Evolutionary conservation across 2,113 vertebrate species (phyloP), one percentile per base, ranked within the genome.

Genomic region (Chauna torquata): DNA sequence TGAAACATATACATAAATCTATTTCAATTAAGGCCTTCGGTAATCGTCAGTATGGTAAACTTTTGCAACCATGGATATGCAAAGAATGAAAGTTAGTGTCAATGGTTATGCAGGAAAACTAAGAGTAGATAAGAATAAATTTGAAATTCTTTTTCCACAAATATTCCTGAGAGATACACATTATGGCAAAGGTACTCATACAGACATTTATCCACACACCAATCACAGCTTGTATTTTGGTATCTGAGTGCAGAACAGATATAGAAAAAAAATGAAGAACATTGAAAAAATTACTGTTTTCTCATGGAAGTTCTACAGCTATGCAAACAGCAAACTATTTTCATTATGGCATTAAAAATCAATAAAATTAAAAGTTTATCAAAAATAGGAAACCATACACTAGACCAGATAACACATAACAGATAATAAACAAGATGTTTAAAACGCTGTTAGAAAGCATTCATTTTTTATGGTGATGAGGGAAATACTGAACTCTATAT

Each of bases 291-390:
- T 44, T 54, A 38, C 54, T 69, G 0, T 55, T 5, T 58, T 54
- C 68, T 75, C 27, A 22, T n/a, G 64, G 55, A 93, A 90, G 88
- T 92, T 66, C 90, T 81, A 77, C 82, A 96, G 58, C 45, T 66
- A 81, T 49, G 58, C n/a, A 89, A 75, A 94, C n/a, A 82, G 61
- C 22, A 91, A 79, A 76, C 79, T 71, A n/a, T 78, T 92, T 91
- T 76, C 30, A 40, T 79, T n/a, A 52, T 34, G 57, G 84, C 95
- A 94, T 92, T 80, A 94, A 92, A 94, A 68, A 88, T 75, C 61
- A 95, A 86, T 83, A 77, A 76, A 94, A 90, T 82, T n/a, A 79
- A 86, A 82, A 91, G 42, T 36, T 89, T 78, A 54, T 34, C 5
- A 83, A 88, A 91, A 68, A 30, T 16, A 82, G 47, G 61, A 49